These are phyloP conservation scores for Setipinna tenuifilis DNA, from an alignment of 2,797 vertebrate species.

Conservation along the genomic window DNA sequence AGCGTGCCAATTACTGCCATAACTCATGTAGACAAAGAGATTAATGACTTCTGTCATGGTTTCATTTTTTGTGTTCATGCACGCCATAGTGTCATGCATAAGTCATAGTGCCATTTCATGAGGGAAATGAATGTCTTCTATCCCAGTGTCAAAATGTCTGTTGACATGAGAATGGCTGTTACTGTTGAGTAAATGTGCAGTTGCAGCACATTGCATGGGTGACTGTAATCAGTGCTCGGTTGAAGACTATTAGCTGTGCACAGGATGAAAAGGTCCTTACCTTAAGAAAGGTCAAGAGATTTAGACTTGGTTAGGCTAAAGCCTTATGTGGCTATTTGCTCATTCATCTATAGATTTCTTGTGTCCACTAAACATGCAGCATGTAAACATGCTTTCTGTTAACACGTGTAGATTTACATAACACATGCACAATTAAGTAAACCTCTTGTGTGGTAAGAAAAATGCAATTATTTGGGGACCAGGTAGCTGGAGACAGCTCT, in stretches of 20 bases:
- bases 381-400: neutral
- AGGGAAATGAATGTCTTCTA: neutral
- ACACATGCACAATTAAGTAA: neutral
- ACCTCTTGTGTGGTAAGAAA: neutral
- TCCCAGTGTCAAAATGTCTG: neutral
- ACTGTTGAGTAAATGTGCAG: neutral
- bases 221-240: conserved; percentile 5
- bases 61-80: neutral
- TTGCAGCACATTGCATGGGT: neutral
- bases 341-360: neutral
- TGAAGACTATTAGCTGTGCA: conserved; percentile 11
- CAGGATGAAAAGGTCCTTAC: neutral
- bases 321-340: neutral
- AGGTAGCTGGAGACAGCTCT: neutral
- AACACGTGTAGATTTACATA: neutral
- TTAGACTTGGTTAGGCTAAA: neutral
- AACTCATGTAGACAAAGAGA: neutral
- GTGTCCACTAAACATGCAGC: neutral
- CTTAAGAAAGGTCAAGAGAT: neutral
- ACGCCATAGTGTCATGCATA: neutral
- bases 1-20: neutral
- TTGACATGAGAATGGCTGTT: neutral
- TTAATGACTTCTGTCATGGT: neutral
- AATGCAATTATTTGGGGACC: neutral
- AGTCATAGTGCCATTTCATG: neutral